phyloP scores from a whole-genome alignment of 2,797 vertebrate species.

The Peromyscus nudipes region DNA sequence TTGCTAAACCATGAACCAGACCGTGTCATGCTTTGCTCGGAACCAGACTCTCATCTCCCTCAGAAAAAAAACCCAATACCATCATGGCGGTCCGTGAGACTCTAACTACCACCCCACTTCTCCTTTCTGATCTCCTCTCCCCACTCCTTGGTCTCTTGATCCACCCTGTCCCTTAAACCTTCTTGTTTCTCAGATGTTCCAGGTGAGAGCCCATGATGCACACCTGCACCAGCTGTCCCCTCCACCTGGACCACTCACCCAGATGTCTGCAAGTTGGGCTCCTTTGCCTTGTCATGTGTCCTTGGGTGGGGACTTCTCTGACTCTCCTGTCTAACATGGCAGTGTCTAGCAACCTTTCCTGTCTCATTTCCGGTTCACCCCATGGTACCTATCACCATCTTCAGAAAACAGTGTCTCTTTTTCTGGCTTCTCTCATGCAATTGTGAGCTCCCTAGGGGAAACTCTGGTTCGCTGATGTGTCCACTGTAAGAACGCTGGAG shows the following conservation, averaged over 20 bases:
- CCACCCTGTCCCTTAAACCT: not conserved
- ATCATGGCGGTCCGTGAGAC: not conserved
- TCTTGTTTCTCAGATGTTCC: constrained; percentile 11
- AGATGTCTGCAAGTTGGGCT: not conserved
- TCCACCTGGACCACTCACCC: not conserved
- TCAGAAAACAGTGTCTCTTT: not conserved
- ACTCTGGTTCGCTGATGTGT: not conserved
- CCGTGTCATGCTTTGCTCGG: not conserved
- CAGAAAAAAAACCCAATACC: not conserved
- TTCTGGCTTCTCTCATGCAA: not conserved
- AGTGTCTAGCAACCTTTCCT: not conserved
- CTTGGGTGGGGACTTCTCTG: not conserved
- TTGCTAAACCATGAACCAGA: not conserved
- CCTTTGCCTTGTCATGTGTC: not conserved
- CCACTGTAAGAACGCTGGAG: not conserved
- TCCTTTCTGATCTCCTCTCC: not conserved
- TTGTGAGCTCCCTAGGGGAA: not conserved
- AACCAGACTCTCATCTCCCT: not conserved
- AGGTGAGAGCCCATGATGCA: not conserved
- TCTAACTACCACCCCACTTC: not conserved
- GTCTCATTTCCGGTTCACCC: not conserved
- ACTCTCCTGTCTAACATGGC: not conserved
- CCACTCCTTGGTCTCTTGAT: not conserved
- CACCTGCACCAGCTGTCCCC: not conserved
- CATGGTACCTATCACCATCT: not conserved